These are phyloP conservation scores for Dolichallabes microphthalmus DNA, from an alignment of 2,113 vertebrate genomes.

Conservation along the genomic window DNA sequence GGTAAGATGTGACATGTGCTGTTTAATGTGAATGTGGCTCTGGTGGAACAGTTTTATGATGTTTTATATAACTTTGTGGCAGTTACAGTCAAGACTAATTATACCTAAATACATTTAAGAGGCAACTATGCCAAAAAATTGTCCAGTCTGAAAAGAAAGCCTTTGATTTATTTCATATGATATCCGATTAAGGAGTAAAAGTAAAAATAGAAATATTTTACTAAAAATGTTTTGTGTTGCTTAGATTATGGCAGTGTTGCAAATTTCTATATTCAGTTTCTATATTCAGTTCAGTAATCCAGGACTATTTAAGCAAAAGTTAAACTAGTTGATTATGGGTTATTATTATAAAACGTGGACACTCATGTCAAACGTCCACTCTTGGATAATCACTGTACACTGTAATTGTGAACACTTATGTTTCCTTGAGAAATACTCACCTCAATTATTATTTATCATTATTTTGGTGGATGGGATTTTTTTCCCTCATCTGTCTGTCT, in stretches of 20 bases:
- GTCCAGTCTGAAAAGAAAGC: background rate
- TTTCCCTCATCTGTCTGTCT: background rate
- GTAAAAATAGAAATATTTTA: background rate
- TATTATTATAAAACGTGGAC: background rate
- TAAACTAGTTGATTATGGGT: background rate
- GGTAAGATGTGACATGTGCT: constrained; percentile 70
- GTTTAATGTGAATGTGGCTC: background rate
- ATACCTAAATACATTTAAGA: background rate
- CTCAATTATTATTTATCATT: background rate
- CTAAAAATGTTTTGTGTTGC: background rate
- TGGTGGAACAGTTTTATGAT: background rate
- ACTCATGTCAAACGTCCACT: too few relatives aligned
- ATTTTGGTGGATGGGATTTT: background rate
- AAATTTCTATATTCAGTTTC: background rate
- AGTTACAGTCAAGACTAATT: background rate
- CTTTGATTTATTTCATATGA: background rate
- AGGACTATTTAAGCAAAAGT: background rate
- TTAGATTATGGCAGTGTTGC: background rate
- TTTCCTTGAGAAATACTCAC: background rate
- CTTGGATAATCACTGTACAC: too few relatives aligned
- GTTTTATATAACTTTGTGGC: background rate
- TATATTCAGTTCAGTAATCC: background rate
- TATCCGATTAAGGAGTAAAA: background rate
- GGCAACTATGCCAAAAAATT: background rate
- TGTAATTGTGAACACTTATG: background rate